Conservation (phyloP, 2,888 invertebrate genomes). For the Lasioglossum calceatum region DNA sequence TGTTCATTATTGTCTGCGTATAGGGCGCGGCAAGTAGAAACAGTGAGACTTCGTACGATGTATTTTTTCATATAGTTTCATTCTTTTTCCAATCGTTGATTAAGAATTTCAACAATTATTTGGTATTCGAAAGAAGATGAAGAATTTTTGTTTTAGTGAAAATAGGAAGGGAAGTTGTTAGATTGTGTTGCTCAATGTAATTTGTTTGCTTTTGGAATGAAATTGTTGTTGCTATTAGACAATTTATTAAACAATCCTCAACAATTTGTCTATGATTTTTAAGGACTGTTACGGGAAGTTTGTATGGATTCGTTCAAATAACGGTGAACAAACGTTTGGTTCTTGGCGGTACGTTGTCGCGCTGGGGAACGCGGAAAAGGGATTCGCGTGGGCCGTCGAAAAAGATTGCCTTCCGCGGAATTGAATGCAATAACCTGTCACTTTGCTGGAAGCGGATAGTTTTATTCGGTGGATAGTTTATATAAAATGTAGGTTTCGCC, state of each 20-base stretch:
- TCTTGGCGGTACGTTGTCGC: neutral
- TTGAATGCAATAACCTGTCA: constrained; percentile 48
- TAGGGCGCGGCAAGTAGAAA: neutral
- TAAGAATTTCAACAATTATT: neutral
- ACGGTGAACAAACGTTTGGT: neutral
- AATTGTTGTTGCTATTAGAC: neutral
- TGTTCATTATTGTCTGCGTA: neutral
- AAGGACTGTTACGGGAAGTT: neutral
- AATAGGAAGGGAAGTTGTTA: neutral
- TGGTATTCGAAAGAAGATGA: neutral
- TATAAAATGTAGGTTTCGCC: constrained; percentile 32
- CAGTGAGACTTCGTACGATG: neutral
- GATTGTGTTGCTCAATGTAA: neutral
- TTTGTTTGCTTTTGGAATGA: neutral
- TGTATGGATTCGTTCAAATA: neutral
- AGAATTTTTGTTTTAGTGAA: neutral
- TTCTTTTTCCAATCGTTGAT: neutral
- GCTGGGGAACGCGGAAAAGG: neutral
- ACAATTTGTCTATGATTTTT: neutral
- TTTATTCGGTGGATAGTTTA: constrained; percentile 41
- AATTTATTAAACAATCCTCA: neutral
- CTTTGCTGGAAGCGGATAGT: constrained; percentile 28
- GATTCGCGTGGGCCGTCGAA: constrained; percentile 20
- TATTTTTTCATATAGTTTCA: neutral
- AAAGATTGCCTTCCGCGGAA: constrained; percentile 21